These are phyloP conservation scores for Phoxinus phoxinus DNA, from an alignment of 2,113 vertebrate genomes.

Conservation along the genomic window DNA sequence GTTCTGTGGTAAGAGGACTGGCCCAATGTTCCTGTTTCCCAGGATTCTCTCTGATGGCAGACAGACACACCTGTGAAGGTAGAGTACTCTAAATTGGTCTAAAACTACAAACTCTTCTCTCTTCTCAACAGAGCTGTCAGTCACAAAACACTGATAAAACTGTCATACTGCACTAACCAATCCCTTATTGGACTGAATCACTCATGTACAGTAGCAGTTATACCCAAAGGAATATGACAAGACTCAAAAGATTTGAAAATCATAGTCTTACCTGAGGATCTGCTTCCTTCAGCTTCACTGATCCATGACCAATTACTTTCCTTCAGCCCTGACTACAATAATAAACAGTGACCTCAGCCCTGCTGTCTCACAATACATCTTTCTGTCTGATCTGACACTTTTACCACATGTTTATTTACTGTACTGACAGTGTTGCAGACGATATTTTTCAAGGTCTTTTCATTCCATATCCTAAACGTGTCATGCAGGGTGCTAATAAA, in stretches of 20 bases:
- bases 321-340: slow-evolving; percentile 17
- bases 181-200: slow-evolving; percentile 16
- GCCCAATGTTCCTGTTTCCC: slow-evolving; percentile 85
- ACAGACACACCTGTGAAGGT: slow-evolving; percentile 86
- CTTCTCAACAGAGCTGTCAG: not conserved
- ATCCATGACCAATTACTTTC: slow-evolving; percentile 29
- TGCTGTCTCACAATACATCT: not conserved
- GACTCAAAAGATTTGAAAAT: slow-evolving; percentile 10
- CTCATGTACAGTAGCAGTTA: slow-evolving; percentile 17
- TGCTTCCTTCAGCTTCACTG: slow-evolving; percentile 12
- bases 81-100: slow-evolving; percentile 47
- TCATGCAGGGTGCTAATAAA: slow-evolving; percentile 7
- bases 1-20: slow-evolving; percentile 65
- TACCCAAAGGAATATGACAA: slow-evolving; percentile 9
- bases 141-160: slow-evolving; percentile 19
- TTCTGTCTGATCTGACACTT: slow-evolving; percentile 29
- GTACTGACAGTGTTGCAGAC: not conserved
- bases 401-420: slow-evolving; percentile 19
- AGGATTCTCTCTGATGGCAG: slow-evolving; percentile 83
- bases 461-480: not conserved
- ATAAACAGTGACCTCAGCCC: slow-evolving; percentile 33
- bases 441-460: not conserved
- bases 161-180: not conserved
- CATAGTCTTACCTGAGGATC: slow-evolving; percentile 10
- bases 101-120: not conserved